Conservation (phyloP, 2,113 vertebrate genomes). For the Trematomus loennbergii region DNA sequence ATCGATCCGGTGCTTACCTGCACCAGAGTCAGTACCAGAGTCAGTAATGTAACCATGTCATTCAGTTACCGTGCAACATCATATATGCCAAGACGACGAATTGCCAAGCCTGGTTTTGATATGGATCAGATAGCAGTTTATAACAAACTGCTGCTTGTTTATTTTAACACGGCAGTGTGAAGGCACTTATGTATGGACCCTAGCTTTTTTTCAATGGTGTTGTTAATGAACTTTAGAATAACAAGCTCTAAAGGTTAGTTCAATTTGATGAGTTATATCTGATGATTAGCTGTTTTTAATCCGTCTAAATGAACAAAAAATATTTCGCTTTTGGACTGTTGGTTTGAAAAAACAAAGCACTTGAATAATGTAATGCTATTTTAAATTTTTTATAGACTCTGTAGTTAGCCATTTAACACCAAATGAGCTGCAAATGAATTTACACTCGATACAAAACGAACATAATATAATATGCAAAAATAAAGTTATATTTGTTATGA, state of each 20-base stretch:
- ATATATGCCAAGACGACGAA: not conserved
- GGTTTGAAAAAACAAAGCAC: too few relatives aligned
- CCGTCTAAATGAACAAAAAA: too few relatives aligned
- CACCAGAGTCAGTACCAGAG: not conserved
- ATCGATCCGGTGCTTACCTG: too few relatives aligned
- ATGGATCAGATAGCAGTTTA: not conserved
- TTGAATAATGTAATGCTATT: too few relatives aligned
- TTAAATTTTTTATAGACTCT: too few relatives aligned
- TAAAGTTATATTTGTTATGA: too few relatives aligned
- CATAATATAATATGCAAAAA: too few relatives aligned
- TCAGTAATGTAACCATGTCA: constrained; percentile 3
- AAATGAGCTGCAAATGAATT: too few relatives aligned
- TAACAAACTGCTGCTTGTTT: not conserved
- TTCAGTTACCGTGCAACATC: not conserved
- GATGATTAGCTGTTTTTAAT: not conserved
- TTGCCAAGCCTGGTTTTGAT: not conserved
- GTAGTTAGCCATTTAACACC: too few relatives aligned
- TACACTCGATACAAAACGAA: too few relatives aligned
- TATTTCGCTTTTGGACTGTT: too few relatives aligned
- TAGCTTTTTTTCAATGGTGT: not conserved
- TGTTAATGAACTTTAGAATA: not conserved
- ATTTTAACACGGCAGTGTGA: not conserved
- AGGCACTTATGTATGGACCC: too few relatives aligned
- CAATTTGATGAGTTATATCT: not conserved
- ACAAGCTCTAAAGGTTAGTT: not conserved